Evolutionary conservation across 2,888 invertebrate genomes (phyloP).

Genomic region (Bhutanitis thaidina): DNA sequence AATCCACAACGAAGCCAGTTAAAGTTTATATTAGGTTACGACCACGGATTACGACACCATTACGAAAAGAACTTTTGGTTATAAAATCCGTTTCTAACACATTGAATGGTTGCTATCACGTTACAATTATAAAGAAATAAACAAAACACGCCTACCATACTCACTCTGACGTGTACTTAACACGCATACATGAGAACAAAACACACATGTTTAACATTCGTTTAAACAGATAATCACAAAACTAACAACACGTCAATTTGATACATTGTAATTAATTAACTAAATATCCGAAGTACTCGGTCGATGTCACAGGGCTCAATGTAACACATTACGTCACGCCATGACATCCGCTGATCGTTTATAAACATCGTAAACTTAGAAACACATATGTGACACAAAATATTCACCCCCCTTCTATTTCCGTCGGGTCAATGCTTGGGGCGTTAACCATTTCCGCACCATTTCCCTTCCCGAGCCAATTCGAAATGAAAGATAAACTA

Average conservation of each 20-base stretch:
- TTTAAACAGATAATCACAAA: background rate
- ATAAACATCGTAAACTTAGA: constrained; percentile 13
- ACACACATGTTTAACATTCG: constrained; percentile 3
- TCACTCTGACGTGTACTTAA: too few relatives aligned
- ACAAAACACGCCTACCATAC: too few relatives aligned
- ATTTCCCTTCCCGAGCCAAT: constrained; percentile 37
- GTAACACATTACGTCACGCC: background rate
- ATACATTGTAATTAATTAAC: constrained; percentile 11
- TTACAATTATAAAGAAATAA: too few relatives aligned
- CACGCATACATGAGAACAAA: too few relatives aligned
- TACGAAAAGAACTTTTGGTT: too few relatives aligned
- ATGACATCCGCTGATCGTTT: constrained; percentile 7
- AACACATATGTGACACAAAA: constrained; percentile 15
- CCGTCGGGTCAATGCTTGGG: constrained; percentile 61
- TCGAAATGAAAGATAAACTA: constrained; percentile 17
- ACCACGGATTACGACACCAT: too few relatives aligned
- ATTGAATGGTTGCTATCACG: too few relatives aligned
- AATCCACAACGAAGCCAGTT: too few relatives aligned
- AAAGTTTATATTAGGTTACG: too few relatives aligned
- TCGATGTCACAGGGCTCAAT: background rate
- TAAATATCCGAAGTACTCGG: background rate
- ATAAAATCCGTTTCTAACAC: too few relatives aligned
- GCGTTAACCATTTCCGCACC: constrained; percentile 67
- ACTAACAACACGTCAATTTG: background rate
- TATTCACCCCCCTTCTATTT: constrained; percentile 48